These are phyloP conservation scores for Globia sparganii DNA, from an alignment of 2,888 invertebrate species.

Conservation along the genomic window DNA sequence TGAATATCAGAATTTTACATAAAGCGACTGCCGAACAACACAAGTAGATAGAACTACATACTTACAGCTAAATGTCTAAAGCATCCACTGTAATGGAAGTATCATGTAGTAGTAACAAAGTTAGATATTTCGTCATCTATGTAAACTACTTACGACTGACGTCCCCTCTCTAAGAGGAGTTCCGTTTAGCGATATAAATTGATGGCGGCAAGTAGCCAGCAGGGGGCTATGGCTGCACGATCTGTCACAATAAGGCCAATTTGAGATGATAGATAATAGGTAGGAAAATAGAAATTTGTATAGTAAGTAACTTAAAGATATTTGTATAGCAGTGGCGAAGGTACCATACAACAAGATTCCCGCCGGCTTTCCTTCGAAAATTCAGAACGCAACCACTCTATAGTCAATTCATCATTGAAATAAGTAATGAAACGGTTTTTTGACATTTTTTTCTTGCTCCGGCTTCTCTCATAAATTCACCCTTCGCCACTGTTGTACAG, in stretches of 20 bases:
- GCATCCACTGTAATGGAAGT: slow-evolving; percentile 74
- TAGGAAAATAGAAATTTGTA: not conserved
- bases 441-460: too few species aligned
- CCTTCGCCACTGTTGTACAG: too few species aligned
- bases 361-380: too few species aligned
- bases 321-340: too few species aligned
- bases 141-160: slow-evolving; percentile 71
- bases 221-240: slow-evolving; percentile 44
- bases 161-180: slow-evolving; percentile 71
- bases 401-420: too few species aligned
- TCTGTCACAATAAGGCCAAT: slow-evolving; percentile 66
- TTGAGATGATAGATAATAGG: slow-evolving; percentile 42
- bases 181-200: slow-evolving; percentile 77
- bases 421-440: too few species aligned
- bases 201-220: slow-evolving; percentile 60
- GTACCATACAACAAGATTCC: too few species aligned
- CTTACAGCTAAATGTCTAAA: slow-evolving; percentile 1
- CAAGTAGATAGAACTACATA: not conserved
- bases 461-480: too few species aligned
- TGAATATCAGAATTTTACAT: not conserved
- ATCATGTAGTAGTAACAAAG: slow-evolving; percentile 76
- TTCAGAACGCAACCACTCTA: too few species aligned
- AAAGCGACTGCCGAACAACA: not conserved
- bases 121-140: slow-evolving; percentile 72
- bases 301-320: too few species aligned